A percentile compares a stretch with the other conserved stretches of the same genome.
Evolutionary conservation across 1,140 invertebrate genomes (phyloP).

Genomic region (Hormaphis cornu): DNA sequence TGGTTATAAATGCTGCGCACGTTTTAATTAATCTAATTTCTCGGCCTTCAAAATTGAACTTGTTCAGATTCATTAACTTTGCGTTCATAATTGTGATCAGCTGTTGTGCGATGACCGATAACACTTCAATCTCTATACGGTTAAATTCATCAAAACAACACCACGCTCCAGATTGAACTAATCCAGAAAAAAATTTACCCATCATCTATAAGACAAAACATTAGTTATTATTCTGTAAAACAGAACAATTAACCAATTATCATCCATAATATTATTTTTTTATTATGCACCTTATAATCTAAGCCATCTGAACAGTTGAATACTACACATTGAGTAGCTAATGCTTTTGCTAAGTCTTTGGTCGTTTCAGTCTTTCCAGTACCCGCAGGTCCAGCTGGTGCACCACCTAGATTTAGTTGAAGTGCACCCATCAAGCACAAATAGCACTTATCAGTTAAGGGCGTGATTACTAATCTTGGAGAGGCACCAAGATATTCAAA

Average conservation of each 20-base stretch:
- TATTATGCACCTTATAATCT: conserved; percentile 54
- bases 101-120: conserved; percentile 80
- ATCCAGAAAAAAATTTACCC: conserved; percentile 62
- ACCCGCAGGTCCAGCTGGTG: conserved; percentile 73
- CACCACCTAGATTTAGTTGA: conserved; percentile 72
- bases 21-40: conserved; percentile 74
- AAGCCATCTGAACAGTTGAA: conserved; percentile 83
- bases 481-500: conserved; percentile 87
- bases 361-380: conserved; percentile 93
- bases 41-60: conserved; percentile 81
- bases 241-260: too few relatives aligned
- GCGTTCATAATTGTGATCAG: conserved; percentile 68
- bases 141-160: conserved; percentile 91
- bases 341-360: conserved; percentile 78
- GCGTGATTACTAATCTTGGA: conserved; percentile 69
- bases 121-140: conserved; percentile 79
- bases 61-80: conserved; percentile 54
- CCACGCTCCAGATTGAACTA: conserved; percentile 82
- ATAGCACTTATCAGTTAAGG: conserved; percentile 77
- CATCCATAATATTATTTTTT: conserved; percentile 16
- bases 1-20: conserved; percentile 83
- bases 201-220: not conserved
- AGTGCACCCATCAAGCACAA: conserved; percentile 78
- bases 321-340: conserved; percentile 81
- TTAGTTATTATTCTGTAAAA: conserved; percentile 65